Percentiles rank a stretch among this genome's conserved stretches.
These are phyloP conservation scores for Epistrophella euchroma DNA, from an alignment of 2,888 invertebrate genomes.

Conservation along the genomic window DNA sequence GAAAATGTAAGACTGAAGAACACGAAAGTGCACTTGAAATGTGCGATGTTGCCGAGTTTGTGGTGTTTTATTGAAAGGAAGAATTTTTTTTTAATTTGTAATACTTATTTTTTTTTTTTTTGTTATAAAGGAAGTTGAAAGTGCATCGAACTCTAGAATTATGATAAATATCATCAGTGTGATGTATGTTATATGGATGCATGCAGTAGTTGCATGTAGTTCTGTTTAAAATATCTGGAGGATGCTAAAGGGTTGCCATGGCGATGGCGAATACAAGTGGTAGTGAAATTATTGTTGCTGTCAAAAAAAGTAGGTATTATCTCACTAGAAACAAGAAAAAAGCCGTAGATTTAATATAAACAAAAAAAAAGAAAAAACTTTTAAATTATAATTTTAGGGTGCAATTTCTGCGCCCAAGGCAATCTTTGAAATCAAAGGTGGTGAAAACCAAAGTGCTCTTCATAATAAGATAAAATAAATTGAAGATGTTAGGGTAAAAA, in stretches of 20 bases:
- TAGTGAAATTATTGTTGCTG: not conserved
- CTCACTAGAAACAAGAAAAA: too few relatives aligned
- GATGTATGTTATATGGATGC: too few relatives aligned
- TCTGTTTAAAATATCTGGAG: not conserved
- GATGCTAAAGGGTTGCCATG: not conserved
- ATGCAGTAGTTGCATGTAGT: not conserved
- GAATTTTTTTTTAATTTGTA: conserved; percentile 1
- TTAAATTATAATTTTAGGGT: too few relatives aligned
- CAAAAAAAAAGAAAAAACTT: too few relatives aligned
- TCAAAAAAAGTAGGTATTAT: not conserved
- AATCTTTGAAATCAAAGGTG: too few relatives aligned
- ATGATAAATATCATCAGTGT: not conserved
- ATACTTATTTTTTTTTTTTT: not conserved
- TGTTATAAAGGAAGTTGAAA: conserved; percentile 16
- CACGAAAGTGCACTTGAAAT: conserved; percentile 68
- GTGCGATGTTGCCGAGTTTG: conserved; percentile 72
- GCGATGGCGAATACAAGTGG: not conserved
- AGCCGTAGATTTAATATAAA: too few relatives aligned
- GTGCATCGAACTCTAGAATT: conserved; percentile 57
- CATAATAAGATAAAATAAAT: too few relatives aligned
- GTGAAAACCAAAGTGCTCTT: too few relatives aligned
- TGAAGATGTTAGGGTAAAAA: too few relatives aligned
- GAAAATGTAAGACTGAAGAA: conserved; percentile 29
- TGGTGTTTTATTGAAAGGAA: conserved; percentile 57
- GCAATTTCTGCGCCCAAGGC: too few relatives aligned